Conservation (phyloP, 2,113 vertebrate species). For the Quiscalus mexicanus region DNA sequence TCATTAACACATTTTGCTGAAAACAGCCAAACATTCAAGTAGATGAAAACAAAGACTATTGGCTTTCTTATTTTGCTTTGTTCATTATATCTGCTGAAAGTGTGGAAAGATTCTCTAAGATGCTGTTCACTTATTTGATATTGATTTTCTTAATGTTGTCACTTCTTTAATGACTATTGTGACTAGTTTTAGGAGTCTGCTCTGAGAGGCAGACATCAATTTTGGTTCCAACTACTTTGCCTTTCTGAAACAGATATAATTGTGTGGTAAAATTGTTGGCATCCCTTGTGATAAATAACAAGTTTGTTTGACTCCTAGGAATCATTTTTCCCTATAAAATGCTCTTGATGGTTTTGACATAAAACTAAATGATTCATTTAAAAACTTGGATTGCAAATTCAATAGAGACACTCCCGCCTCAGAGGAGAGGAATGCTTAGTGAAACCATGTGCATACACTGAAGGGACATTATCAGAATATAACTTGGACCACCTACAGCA, state of each 20-base stretch:
- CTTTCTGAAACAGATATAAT: slow-evolving; percentile 21
- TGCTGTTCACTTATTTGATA: slow-evolving; percentile 43
- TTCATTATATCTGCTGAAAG: slow-evolving; percentile 39
- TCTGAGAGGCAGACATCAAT: slow-evolving; percentile 22
- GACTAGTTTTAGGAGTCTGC: background rate
- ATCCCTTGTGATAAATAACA: slow-evolving; percentile 32
- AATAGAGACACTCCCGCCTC: background rate
- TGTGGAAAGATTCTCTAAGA: slow-evolving; percentile 12
- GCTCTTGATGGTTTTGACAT: slow-evolving; percentile 36
- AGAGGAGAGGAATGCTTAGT: background rate
- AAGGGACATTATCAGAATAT: background rate
- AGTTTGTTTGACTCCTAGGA: slow-evolving; percentile 37
- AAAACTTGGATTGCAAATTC: background rate
- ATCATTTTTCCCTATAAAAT: background rate
- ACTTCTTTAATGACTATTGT: background rate
- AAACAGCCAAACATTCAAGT: slow-evolving; percentile 61
- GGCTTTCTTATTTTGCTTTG: slow-evolving; percentile 64
- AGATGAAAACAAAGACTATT: slow-evolving; percentile 54
- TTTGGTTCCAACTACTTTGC: slow-evolving; percentile 18
- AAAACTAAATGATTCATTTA: slow-evolving; percentile 4
- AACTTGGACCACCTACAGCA: background rate
- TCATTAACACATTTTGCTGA: slow-evolving; percentile 75
- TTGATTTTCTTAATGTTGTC: slow-evolving; percentile 41
- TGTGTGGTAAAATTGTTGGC: slow-evolving; percentile 37
- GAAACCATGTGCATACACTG: background rate